Evolutionary conservation across 2,888 invertebrate genomes (phyloP).

Genomic region (Drosophila bunnanda): DNA sequence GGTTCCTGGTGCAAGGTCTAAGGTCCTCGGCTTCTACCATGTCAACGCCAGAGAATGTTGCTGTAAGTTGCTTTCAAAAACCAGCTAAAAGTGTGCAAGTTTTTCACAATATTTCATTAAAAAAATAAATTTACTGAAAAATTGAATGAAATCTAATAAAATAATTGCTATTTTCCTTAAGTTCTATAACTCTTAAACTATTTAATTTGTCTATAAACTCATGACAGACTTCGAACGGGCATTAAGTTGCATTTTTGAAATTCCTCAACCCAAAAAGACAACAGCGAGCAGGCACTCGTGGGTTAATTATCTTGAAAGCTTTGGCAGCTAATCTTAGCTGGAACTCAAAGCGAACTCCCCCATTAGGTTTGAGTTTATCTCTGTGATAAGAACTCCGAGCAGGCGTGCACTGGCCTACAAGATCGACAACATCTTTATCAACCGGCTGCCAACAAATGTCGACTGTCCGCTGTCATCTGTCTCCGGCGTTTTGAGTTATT

Average conservation of each 20-base stretch:
- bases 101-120: not conserved
- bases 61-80: slow-evolving; percentile 16
- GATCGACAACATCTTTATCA: slow-evolving; percentile 56
- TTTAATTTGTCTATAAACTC: not conserved
- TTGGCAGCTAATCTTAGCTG: not conserved
- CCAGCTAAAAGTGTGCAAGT: not conserved
- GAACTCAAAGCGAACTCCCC: slow-evolving; percentile 12
- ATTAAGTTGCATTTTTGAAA: not conserved
- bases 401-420: slow-evolving; percentile 40
- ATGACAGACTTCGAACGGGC: not conserved
- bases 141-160: too few relatives aligned
- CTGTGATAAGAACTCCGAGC: slow-evolving; percentile 22
- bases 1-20: slow-evolving; percentile 31
- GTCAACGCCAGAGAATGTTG: slow-evolving; percentile 24
- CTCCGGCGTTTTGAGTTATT: slow-evolving; percentile 45
- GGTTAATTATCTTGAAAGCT: slow-evolving; percentile 27
- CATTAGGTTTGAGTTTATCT: slow-evolving; percentile 27
- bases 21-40: slow-evolving; percentile 1
- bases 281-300: slow-evolving; percentile 9
- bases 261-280: not conserved
- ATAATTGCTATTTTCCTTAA: too few relatives aligned
- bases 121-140: not conserved
- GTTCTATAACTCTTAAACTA: too few relatives aligned
- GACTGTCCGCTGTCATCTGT: slow-evolving; percentile 13
- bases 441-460: slow-evolving; percentile 17